Evolutionary conservation across 2,797 vertebrate genomes (phyloP).

Genomic region (Chaunax sp.): DNA sequence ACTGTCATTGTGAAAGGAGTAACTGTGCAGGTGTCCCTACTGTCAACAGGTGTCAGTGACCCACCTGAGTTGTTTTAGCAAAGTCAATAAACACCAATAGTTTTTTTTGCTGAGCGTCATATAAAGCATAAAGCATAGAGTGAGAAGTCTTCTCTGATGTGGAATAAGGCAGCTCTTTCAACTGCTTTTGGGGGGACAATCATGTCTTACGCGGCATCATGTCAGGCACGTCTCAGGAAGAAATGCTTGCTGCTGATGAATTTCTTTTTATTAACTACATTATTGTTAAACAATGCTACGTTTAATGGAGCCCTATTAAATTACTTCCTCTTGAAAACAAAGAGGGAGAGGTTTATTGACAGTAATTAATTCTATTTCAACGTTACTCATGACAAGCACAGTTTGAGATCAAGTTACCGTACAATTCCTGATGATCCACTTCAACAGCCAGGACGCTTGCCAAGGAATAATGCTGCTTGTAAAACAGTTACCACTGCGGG

Average conservation of each 20-base stretch:
- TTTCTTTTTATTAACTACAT: background rate
- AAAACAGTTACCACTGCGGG: constrained; percentile 14
- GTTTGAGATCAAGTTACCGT: background rate
- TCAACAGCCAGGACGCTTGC: constrained; percentile 3
- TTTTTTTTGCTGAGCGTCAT: constrained; percentile 13
- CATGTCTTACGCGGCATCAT: too few species aligned
- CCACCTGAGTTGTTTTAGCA: constrained; percentile 50
- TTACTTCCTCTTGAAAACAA: constrained; percentile 12
- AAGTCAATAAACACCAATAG: constrained; percentile 49
- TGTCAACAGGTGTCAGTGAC: constrained; percentile 50
- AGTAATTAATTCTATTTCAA: background rate
- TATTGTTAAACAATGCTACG: background rate
- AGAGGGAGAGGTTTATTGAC: background rate
- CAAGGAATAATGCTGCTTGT: constrained; percentile 3
- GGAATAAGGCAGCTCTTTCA: background rate
- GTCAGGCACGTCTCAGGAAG: background rate
- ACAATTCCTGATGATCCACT: constrained; percentile 11
- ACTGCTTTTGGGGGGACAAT: background rate
- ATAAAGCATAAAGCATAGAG: background rate
- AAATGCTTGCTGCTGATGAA: background rate
- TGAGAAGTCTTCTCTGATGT: background rate
- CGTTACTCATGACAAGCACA: background rate
- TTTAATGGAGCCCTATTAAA: background rate
- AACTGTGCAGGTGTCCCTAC: constrained; percentile 62
- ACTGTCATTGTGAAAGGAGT: constrained; percentile 33